Conservation (phyloP, 2,797 vertebrate genomes). For the Pampus argenteus region DNA sequence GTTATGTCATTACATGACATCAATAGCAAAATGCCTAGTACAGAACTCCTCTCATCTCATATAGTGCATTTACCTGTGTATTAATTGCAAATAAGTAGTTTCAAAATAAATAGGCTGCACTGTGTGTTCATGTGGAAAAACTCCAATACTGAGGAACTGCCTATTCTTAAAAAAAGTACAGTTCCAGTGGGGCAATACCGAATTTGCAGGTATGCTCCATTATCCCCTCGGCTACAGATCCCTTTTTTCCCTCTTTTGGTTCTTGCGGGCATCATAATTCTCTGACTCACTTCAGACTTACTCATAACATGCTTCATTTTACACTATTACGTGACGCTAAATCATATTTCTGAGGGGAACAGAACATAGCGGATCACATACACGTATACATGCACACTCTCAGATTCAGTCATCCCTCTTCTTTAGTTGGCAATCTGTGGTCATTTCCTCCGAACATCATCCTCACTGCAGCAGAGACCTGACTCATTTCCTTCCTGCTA, state of each 20-base stretch:
- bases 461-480: slow-evolving; percentile 52
- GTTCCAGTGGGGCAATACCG: slow-evolving; percentile 1
- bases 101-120: neutral
- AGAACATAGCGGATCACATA: slow-evolving; percentile 26
- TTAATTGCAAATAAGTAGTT: neutral
- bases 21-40: neutral
- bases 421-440: slow-evolving; percentile 54
- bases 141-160: neutral
- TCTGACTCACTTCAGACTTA: slow-evolving; percentile 28
- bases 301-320: slow-evolving; percentile 24
- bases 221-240: slow-evolving; percentile 16
- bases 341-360: neutral
- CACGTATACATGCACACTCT: slow-evolving; percentile 20
- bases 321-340: slow-evolving; percentile 14
- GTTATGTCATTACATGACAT: neutral
- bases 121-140: neutral
- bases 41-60: neutral
- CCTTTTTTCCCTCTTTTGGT: slow-evolving; percentile 11
- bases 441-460: slow-evolving; percentile 74
- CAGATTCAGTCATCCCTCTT: slow-evolving; percentile 46
- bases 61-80: neutral
- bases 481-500: slow-evolving; percentile 77
- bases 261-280: slow-evolving; percentile 41
- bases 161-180: slow-evolving; percentile 32
- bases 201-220: slow-evolving; percentile 27